These are phyloP conservation scores for Chrysina gloriosa DNA, from an alignment of 2,888 invertebrate genomes.

Conservation along the genomic window DNA sequence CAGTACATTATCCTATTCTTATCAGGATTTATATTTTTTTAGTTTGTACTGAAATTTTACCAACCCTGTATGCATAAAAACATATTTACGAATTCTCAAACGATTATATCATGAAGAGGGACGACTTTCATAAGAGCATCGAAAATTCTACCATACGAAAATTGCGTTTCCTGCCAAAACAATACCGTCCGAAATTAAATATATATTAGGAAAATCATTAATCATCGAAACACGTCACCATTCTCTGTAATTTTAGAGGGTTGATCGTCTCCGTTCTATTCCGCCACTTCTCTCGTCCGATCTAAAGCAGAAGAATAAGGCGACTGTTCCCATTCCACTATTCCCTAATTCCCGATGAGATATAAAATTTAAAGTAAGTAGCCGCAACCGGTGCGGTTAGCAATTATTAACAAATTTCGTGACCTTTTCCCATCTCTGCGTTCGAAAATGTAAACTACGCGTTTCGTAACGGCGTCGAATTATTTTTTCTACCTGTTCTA, in stretches of 20 bases:
- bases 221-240: constrained; percentile 58
- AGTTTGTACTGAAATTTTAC: too few relatives aligned
- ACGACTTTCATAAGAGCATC: too few relatives aligned
- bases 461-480: constrained; percentile 57
- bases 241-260: constrained; percentile 58
- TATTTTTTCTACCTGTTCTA: constrained; percentile 52
- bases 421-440: constrained; percentile 42
- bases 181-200: constrained; percentile 42
- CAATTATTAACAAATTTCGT: constrained; percentile 58
- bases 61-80: too few relatives aligned
- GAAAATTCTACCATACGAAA: too few relatives aligned
- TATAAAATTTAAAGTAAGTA: constrained; percentile 58
- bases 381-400: constrained; percentile 53
- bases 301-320: not conserved
- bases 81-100: too few relatives aligned
- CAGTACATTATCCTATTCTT: too few relatives aligned
- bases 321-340: too few relatives aligned
- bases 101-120: too few relatives aligned
- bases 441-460: constrained; percentile 56
- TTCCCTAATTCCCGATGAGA: constrained; percentile 40
- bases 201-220: constrained; percentile 55
- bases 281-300: constrained; percentile 49
- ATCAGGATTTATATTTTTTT: too few relatives aligned
- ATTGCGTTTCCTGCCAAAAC: constrained; percentile 38
- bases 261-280: constrained; percentile 50